Base-by-base conservation (phyloP, 2,113 vertebrate genomes). In the Rhynchopsitta pachyrhyncha region DNA sequence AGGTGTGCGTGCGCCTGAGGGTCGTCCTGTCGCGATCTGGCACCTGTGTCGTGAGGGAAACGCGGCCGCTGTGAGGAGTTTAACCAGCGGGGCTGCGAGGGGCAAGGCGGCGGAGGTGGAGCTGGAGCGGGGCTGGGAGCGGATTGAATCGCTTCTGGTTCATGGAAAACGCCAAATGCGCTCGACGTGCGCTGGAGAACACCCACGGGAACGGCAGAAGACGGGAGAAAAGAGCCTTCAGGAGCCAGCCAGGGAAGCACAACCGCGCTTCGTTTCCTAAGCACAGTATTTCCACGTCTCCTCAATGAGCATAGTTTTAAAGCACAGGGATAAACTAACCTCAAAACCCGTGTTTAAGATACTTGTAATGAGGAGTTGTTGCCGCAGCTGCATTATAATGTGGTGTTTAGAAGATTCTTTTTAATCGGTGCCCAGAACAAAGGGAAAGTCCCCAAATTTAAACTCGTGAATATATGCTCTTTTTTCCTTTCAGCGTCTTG, bases 31-130 rank as follows among this genome's bases (percentile, higher is more conserved):
- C 9, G 25, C 19, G 74, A 22, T 11, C 2, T 0, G 31, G 2
- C 3, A 0, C 4, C 3, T 1, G 0, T 8, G 19, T 9, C 18
- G 6, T 1, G 63, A 17, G 75, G 6, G 15, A 4, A 5, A 0
- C 1, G 37, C 14, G 8, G 7, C 27, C n/a, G 22, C 9, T 19
- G 52, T 8, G 18, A 27, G 16, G 50, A 39, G 5, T 6, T 41
- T 33, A 53, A 25, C 13, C 24, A 1, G 59, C 23, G 35, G 35
- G 59, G 24, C 57, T n/a, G 55, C 13, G 33, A 23, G 8, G 55
- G 31, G 31, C 20, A 33, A 15, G 13, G 28, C 29, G 29, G 17
- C 27, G 52, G 52, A 53, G 52, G 10, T 17, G 27, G 16, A 50
- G 49, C 44, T 17, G 50, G 16, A 47, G 27, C 20, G 19, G 12